These are phyloP conservation scores for Clytia hemisphaerica DNA, from an alignment of 30 jellyfish, hydroid and myxozoan genomes.

Conservation along the genomic window DNA sequence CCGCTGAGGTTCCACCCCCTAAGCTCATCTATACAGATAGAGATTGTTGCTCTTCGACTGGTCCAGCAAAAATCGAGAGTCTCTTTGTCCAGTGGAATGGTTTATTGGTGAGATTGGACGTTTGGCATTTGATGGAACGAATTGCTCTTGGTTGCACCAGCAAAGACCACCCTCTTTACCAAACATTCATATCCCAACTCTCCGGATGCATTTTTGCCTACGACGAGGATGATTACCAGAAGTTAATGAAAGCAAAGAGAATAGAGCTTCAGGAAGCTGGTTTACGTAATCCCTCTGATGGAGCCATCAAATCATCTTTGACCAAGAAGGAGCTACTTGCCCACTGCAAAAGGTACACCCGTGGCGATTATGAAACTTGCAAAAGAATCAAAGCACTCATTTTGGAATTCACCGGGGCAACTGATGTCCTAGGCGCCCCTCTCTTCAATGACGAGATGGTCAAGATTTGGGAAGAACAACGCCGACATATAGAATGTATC, in stretches of 20 bases:
- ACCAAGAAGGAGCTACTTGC: conserved; percentile 17
- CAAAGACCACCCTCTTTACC: conserved; percentile 27
- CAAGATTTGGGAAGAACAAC: conserved; percentile 31
- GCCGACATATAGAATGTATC: conserved; percentile 37
- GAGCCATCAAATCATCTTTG: conserved; percentile 17
- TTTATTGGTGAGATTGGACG: conserved; percentile 27
- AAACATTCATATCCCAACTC: conserved; percentile 14
- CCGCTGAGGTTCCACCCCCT: conserved; percentile 32
- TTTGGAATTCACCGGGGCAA: conserved; percentile 12
- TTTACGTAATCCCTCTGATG: conserved; percentile 15
- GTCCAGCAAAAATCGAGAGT: conserved; percentile 4
- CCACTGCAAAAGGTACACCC: conserved; percentile 46
- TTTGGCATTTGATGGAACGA: conserved; percentile 35
- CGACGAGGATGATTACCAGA: conserved; percentile 18
- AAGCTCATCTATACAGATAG: conserved; percentile 37
- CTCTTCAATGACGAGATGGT: conserved; percentile 22
- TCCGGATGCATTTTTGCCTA: conserved; percentile 29
- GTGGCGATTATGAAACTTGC: conserved; percentile 10
- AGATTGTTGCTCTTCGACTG: conserved; percentile 42
- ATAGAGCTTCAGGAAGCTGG: conserved; percentile 35
- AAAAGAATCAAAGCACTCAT: conserved; percentile 25
- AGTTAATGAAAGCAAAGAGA: conserved; percentile 23
- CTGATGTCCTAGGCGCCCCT: conserved; percentile 53
- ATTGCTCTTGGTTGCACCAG: conserved; percentile 18
- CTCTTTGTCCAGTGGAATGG: conserved; percentile 19